Evolutionary conservation across 2,113 vertebrate genomes (phyloP).

Genomic region (Smithornis capensis): DNA sequence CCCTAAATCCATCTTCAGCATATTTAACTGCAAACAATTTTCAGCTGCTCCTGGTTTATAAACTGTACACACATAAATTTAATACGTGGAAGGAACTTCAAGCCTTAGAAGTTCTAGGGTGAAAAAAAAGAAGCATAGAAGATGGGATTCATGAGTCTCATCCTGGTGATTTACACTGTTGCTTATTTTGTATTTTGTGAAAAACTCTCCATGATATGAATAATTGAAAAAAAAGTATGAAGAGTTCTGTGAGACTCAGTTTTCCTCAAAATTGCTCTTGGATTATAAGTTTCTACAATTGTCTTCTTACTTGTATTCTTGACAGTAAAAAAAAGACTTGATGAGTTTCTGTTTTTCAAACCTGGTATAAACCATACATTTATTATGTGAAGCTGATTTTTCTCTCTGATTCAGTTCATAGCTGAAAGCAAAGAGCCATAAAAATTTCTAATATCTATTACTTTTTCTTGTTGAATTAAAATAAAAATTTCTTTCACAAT

Average conservation of each 20-base stretch:
- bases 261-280: not conserved
- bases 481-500: not conserved
- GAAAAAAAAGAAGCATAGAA: not conserved
- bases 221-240: not conserved
- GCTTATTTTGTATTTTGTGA: not conserved
- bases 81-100: not conserved
- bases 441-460: not conserved
- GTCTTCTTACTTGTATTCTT: not conserved
- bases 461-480: not conserved
- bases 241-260: not conserved
- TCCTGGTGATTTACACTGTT: not conserved
- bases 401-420: not conserved
- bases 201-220: not conserved
- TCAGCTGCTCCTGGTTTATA: not conserved
- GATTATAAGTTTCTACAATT: not conserved
- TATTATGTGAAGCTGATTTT: not conserved
- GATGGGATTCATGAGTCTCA: rapidly evolving
- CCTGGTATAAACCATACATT: not conserved
- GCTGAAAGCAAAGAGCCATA: not conserved
- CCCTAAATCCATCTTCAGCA: not conserved
- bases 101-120: not conserved
- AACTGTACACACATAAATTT: not conserved
- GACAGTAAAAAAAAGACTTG: not conserved
- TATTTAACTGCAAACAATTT: not conserved
- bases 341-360: not conserved